Percentiles rank a stretch among this genome's conserved stretches.
These are phyloP conservation scores for Drosophila repleta DNA, from an alignment of 1,140 invertebrate species.

Conservation along the genomic window DNA sequence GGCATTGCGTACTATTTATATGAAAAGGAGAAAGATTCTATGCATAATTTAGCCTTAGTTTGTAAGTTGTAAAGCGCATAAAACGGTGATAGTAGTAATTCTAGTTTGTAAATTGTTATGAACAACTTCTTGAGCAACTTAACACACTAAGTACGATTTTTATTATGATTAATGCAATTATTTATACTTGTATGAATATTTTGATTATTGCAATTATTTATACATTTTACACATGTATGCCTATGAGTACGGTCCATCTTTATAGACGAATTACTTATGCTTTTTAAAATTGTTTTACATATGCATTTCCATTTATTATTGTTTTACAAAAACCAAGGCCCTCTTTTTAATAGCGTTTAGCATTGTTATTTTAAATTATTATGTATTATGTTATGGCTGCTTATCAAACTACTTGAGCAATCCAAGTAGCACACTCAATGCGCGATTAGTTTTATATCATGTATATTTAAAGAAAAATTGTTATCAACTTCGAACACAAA, in stretches of 20 bases:
- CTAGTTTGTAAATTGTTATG: conserved; percentile 73
- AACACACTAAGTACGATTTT: conserved; percentile 27
- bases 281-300: conserved; percentile 43
- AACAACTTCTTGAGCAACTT: conserved; percentile 64
- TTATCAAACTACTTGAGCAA: conserved; percentile 55
- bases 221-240: conserved; percentile 22
- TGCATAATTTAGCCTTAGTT: conserved; percentile 36
- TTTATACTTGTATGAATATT: conserved; percentile 32
- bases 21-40: background rate
- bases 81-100: conserved; percentile 76
- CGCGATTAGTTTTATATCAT: conserved; percentile 62
- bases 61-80: conserved; percentile 51
- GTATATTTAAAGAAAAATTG: conserved; percentile 64
- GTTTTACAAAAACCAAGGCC: conserved; percentile 49
- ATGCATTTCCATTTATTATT: conserved; percentile 44
- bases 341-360: conserved; percentile 43
- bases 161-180: conserved; percentile 30
- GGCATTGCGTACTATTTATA: conserved; percentile 72
- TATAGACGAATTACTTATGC: conserved; percentile 45
- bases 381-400: conserved; percentile 73
- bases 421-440: conserved; percentile 48
- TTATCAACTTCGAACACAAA: conserved; percentile 73
- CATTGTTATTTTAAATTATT: conserved; percentile 78
- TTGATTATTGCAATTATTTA: conserved; percentile 33
- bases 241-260: conserved; percentile 18